Evolutionary conservation across 2,797 vertebrate species (phyloP).

Genomic region (Sebastolobus alascanus): DNA sequence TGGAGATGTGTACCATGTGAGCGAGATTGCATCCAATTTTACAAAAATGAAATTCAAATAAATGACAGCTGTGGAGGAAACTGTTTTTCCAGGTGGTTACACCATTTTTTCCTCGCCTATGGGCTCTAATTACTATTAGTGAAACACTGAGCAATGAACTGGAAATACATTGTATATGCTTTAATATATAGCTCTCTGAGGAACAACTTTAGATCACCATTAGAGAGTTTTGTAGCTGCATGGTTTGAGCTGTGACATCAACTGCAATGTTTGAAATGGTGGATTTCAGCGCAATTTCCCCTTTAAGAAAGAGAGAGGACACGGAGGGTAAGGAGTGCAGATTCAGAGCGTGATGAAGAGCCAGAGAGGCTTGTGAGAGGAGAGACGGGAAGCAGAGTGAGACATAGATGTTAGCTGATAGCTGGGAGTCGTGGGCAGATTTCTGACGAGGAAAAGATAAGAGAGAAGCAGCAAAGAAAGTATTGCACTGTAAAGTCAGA

Average conservation of each 20-base stretch:
- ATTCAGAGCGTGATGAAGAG: conserved; percentile 21
- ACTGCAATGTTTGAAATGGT: not conserved
- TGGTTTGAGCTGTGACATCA: not conserved
- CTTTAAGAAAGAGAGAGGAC: conserved; percentile 35
- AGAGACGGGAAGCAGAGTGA: conserved; percentile 10
- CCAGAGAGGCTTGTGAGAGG: conserved; percentile 7
- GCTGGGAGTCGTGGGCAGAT: not conserved
- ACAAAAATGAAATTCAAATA: conserved; percentile 20
- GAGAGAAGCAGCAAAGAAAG: not conserved
- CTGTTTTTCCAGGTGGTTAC: conserved; percentile 5
- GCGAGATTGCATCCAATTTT: conserved; percentile 6
- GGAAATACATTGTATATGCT: not conserved
- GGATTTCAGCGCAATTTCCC: conserved; percentile 5
- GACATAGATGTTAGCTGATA: conserved; percentile 16
- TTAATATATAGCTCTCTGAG: not conserved
- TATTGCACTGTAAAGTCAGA: not conserved
- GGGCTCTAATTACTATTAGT: conserved; percentile 9
- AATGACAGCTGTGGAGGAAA: conserved; percentile 20
- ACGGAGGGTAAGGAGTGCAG: conserved; percentile 26
- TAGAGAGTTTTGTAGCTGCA: not conserved
- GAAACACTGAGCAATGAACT: not conserved
- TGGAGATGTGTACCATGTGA: conserved; percentile 7
- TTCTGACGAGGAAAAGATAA: not conserved
- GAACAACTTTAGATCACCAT: not conserved
- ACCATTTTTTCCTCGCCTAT: not conserved